Evolutionary conservation across 2,888 invertebrate species (phyloP).

Genomic region (Coenonympha arcania): DNA sequence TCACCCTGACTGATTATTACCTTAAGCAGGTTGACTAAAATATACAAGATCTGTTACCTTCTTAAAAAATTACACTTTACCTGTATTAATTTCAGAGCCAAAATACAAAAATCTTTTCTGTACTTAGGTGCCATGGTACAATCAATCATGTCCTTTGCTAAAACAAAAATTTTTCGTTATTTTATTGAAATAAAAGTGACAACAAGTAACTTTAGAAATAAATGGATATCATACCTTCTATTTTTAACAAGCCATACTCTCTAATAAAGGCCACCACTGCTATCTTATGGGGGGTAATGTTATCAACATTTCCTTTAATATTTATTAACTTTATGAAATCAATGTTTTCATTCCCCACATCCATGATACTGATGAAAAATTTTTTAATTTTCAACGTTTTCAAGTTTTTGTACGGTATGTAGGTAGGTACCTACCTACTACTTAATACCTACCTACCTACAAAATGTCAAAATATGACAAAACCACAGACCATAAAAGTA

Average conservation of each 20-base stretch:
- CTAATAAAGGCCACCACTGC: slow-evolving; percentile 83
- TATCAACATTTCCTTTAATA: slow-evolving; percentile 70
- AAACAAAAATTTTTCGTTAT: slow-evolving; percentile 35
- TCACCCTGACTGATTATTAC: too few relatives aligned
- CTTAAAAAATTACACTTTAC: too few relatives aligned
- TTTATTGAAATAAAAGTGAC: too few relatives aligned
- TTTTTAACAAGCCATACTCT: slow-evolving; percentile 80
- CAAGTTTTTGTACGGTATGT: too few relatives aligned
- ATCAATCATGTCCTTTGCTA: slow-evolving; percentile 71
- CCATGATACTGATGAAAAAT: too few relatives aligned
- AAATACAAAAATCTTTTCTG: slow-evolving; percentile 85
- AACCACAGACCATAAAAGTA: too few relatives aligned
- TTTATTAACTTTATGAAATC: slow-evolving; percentile 60
- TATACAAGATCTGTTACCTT: too few relatives aligned
- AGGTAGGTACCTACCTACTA: too few relatives aligned
- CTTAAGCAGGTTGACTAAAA: too few relatives aligned
- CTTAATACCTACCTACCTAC: too few relatives aligned
- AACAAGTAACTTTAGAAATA: background rate
- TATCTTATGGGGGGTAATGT: slow-evolving; percentile 86
- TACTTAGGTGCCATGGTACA: slow-evolving; percentile 73
- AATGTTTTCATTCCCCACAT: slow-evolving; percentile 47
- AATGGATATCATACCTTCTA: slow-evolving; percentile 60
- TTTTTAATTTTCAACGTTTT: too few relatives aligned
- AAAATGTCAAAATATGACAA: too few relatives aligned
- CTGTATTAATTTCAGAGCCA: slow-evolving; percentile 85